Evolutionary conservation across 2,797 vertebrate species (phyloP), one percentile per base, ranked within the genome.

Genomic region (Rhinophrynus dorsalis): DNA sequence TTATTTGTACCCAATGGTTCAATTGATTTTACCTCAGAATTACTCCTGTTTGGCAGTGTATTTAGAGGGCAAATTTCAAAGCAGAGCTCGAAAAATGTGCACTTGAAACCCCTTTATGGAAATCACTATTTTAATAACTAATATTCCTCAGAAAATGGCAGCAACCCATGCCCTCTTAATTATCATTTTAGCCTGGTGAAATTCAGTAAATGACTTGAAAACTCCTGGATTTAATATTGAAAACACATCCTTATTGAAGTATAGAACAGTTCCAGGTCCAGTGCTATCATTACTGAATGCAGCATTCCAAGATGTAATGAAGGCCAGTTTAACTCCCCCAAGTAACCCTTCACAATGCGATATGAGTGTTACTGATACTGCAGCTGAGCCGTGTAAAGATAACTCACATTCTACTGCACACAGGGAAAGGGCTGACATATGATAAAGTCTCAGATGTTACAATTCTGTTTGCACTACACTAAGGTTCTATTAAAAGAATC

Each of bases 191-290:
- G n/a, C n/a, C n/a, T n/a, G n/a, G n/a, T n/a, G n/a, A n/a, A n/a
- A n/a, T n/a, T n/a, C n/a, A n/a, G n/a, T n/a, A n/a, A n/a, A n/a
- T n/a, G n/a, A n/a, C n/a, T n/a, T n/a, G n/a, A n/a, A n/a, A n/a
- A n/a, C n/a, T n/a, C n/a, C n/a, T n/a, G 68, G 56, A 6, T 40
- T 48, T 5, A 15, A 64, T 47, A 69, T 9, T 12, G 24, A 2
- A 62, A 76, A 75, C 1, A 57, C 0, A 0, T 45, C 65, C 58
- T 52, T 15, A 52, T 8, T 21, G 51, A 38, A 67, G 33, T 35
- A 44, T 37, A 45, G 65, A 10, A 20, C 42, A 68, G 72, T 30
- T 42, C 50, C 38, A 61, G 45, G 26, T 33, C 62, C 63, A 76
- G 59, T 20, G 42, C 52, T 27, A 68, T 27, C 32, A 47, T 67